A percentile compares a stretch with the other conserved stretches of the same genome.
phyloP scores from a whole-genome alignment of 1,140 invertebrate genomes.

The Acyrthosiphon pisum region DNA sequence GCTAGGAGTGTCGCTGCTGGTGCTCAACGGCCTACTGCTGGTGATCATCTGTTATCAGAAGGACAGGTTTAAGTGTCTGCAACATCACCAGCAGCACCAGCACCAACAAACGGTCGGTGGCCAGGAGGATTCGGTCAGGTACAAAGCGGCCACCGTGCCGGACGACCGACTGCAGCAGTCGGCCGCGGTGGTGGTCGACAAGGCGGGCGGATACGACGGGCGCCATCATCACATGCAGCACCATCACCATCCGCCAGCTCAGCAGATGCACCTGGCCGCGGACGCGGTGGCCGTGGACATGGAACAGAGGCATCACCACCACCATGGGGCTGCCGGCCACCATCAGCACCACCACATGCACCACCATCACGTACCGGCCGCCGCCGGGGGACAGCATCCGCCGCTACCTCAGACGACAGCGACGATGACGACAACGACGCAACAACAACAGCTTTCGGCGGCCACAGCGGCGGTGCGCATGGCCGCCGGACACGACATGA shows the following conservation, averaged over 20 bases:
- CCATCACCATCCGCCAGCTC: not conserved
- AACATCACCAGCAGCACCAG: conserved; percentile 60
- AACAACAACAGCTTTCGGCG: conserved; percentile 71
- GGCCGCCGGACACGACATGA: conserved; percentile 67
- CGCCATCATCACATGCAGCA: conserved; percentile 63
- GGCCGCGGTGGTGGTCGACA: not conserved
- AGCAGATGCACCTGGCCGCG: not conserved
- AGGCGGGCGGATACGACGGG: not conserved
- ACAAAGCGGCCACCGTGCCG: not conserved
- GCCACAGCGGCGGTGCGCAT: not conserved
- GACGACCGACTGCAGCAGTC: conserved; percentile 21
- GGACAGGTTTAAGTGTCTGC: conserved; percentile 68
- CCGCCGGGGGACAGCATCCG: not conserved
- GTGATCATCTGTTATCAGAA: conserved; percentile 93
- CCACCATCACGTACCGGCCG: not conserved
- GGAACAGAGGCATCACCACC: conserved; percentile 39
- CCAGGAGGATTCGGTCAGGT: conserved; percentile 56
- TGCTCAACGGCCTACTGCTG: conserved; percentile 89
- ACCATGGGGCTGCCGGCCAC: not conserved
- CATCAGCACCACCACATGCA: conserved; percentile 36
- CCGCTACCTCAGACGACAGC: conserved; percentile 59
- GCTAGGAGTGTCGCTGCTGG: conserved; percentile 79
- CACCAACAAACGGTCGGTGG: conserved; percentile 47
- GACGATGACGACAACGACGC: conserved; percentile 64
- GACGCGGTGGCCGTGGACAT: conserved; percentile 44